Evolutionary conservation across 2,888 invertebrate species (phyloP).

Genomic region (Myopa testacea): DNA sequence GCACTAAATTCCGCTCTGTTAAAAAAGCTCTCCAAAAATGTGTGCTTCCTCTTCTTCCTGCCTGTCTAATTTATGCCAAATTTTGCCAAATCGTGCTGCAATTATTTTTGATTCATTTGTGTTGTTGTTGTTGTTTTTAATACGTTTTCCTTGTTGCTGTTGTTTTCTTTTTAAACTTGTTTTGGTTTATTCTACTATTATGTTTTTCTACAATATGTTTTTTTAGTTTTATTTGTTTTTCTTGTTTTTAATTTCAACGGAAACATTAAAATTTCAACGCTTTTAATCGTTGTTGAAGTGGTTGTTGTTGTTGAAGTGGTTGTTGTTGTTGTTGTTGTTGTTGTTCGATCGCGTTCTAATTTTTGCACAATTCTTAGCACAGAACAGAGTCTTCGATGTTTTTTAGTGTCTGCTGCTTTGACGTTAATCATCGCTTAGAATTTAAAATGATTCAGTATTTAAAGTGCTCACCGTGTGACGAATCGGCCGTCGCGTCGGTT

Average conservation of each 20-base stretch:
- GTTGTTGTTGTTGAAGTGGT: neutral
- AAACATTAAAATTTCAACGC: conserved; percentile 23
- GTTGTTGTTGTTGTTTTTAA: conserved; percentile 19
- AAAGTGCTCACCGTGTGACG: neutral
- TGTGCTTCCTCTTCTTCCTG: neutral
- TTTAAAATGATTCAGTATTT: no score
- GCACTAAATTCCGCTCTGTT: conserved; percentile 28
- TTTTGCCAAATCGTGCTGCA: neutral
- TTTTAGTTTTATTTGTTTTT: neutral
- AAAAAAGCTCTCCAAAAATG: neutral
- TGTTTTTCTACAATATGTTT: neutral
- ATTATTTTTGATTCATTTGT: conserved; percentile 17
- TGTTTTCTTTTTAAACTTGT: neutral
- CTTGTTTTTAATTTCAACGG: neutral
- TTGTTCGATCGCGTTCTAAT: neutral
- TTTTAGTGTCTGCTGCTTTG: no score
- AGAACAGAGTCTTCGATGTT: neutral
- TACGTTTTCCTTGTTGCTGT: neutral
- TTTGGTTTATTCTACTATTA: neutral
- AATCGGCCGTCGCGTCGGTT: neutral
- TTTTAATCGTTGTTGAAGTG: neutral
- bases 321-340: neutral
- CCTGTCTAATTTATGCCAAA: conserved; percentile 4
- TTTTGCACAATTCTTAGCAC: neutral
- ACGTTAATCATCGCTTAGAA: no score